Evolutionary conservation across 1,140 invertebrate genomes (phyloP), one percentile per base, ranked within the genome.

Genomic region (Pissodes strobi): DNA sequence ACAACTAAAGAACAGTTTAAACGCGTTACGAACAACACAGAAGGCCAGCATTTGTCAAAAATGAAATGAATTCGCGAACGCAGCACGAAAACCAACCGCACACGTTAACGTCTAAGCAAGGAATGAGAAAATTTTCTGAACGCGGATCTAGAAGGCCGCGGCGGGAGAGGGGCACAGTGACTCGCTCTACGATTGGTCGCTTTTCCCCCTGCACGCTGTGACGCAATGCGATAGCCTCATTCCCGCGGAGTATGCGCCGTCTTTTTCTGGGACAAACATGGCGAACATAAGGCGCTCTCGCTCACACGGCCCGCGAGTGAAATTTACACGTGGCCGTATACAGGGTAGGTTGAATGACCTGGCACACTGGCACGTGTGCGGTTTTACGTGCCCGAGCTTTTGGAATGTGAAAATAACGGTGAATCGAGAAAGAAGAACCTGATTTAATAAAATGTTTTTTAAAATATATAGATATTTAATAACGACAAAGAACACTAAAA

Each of bases 211-310:
- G 62, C 58, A 43, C 65, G 51, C 61, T 37, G 59, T 69, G 67
- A 69, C 70, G 67, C 68, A 71, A 69, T 69, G 70, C 70, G 70
- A 67, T 58, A 68, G 68, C 64, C 63, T 69, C 66, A 45, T 38
- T 55, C 38, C 19, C 17, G 46, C n/a, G n/a, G 43, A 21, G 48
- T 25, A 13, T 48, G 61, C 61, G 49, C 39, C n/a, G 6, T 21
- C 19, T 15, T 46, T 63, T 53, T 53, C 49, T 63, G 37, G 60
- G 60, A 55, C 60, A 55, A 63, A 63, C 21, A 55, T 63, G 60
- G 60, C 49, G 39, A 27, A 41, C 10, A 12, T 15, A n/a, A 18
- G 10, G 21, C 19, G 2, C 17, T 49, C 59, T 63, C 39, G 69
- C 67, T 69, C 39, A 62, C 53, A 65, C 65, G 22, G 17, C 56